These are phyloP conservation scores for Hirtodrosophila histrioides DNA, from an alignment of 2,888 invertebrate genomes.

Conservation along the genomic window DNA sequence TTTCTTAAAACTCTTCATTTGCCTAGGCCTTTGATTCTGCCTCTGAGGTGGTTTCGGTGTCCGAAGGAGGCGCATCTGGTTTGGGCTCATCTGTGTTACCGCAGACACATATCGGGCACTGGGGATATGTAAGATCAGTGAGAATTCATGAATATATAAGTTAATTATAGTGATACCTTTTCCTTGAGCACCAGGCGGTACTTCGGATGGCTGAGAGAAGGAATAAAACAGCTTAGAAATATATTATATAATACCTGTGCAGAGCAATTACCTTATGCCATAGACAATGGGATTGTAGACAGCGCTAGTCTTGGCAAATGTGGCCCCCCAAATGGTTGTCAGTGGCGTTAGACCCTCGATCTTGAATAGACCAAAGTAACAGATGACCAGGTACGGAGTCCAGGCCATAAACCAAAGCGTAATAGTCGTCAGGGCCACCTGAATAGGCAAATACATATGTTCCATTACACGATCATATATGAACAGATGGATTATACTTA, in stretches of 20 bases:
- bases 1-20: conserved; percentile 29
- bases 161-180: conserved; percentile 72
- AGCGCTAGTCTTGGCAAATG: conserved; percentile 96
- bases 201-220: conserved; percentile 86
- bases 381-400: conserved; percentile 94
- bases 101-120: conserved; percentile 86
- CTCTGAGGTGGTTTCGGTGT: conserved; percentile 80
- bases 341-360: conserved; percentile 90
- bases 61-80: conserved; percentile 81
- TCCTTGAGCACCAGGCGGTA: conserved; percentile 87
- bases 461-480: not conserved
- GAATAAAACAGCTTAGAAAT: not conserved
- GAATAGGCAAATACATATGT: not conserved
- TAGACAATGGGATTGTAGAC: conserved; percentile 96
- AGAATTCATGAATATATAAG: not conserved
- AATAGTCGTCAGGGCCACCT: conserved; percentile 94
- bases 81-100: conserved; percentile 83
- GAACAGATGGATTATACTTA: not conserved
- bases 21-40: conserved; percentile 81
- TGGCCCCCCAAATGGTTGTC: conserved; percentile 94
- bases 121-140: not conserved
- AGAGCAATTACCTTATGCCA: conserved; percentile 89
- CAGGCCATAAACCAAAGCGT: conserved; percentile 96
- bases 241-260: not conserved
- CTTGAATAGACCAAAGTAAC: conserved; percentile 92